Evolutionary conservation across 2,888 invertebrate species (phyloP).

Genomic region (Seira sanloemensis): DNA sequence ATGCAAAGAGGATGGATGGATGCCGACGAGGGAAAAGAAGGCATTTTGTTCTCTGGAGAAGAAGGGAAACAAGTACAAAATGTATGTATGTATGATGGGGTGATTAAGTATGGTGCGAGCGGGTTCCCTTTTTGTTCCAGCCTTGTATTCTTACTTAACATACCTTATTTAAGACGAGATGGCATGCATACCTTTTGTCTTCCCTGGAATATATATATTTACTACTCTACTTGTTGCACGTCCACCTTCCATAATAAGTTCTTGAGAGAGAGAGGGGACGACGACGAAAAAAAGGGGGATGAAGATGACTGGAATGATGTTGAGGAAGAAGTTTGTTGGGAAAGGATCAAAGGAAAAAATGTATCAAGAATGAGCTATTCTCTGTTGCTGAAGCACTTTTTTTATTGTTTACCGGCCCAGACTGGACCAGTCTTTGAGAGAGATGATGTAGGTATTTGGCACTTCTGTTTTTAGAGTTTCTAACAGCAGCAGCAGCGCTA

Average conservation of each 20-base stretch:
- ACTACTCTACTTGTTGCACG: background rate
- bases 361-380: slow-evolving; percentile 5
- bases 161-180: background rate
- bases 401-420: background rate
- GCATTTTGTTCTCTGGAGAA: background rate
- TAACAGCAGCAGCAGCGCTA: background rate
- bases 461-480: slow-evolving; percentile 36
- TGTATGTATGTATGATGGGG: background rate
- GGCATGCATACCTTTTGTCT: slow-evolving; percentile 14
- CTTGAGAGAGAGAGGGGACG: slow-evolving; percentile 28
- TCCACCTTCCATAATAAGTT: background rate
- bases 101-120: slow-evolving; percentile 22
- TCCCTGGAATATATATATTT: slow-evolving; percentile 30
- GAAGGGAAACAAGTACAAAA: background rate
- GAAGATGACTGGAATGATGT: background rate
- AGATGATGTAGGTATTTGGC: slow-evolving; percentile 31
- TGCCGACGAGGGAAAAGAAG: background rate
- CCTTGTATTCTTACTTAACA: background rate
- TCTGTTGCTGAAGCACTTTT: background rate
- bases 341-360: background rate
- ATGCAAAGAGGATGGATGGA: background rate
- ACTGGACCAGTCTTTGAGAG: background rate
- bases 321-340: background rate
- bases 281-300: slow-evolving; percentile 33
- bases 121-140: slow-evolving; percentile 25